These are phyloP conservation scores for Micrastur ruficollis DNA, from an alignment of 2,797 vertebrate species.

Conservation along the genomic window DNA sequence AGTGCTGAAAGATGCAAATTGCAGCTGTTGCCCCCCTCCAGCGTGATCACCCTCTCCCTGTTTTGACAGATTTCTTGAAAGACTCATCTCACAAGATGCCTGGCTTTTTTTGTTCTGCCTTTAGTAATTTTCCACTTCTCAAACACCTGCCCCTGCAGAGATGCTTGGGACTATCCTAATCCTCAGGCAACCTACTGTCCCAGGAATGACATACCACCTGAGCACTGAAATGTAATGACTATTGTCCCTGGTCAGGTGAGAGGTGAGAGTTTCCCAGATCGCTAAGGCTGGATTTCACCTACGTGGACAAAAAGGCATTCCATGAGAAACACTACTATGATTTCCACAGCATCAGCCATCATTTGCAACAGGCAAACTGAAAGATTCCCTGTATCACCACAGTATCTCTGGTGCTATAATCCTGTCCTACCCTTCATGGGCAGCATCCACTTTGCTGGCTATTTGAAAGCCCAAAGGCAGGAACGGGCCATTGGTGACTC, in stretches of 20 bases:
- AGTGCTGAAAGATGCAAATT: conserved; percentile 37
- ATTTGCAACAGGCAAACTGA: background rate
- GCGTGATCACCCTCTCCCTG: conserved; percentile 39
- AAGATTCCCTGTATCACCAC: background rate
- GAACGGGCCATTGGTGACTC: background rate
- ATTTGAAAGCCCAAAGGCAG: background rate
- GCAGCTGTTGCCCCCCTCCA: conserved; percentile 51
- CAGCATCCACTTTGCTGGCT: background rate
- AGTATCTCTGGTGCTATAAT: background rate
- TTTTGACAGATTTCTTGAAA: conserved; percentile 61
- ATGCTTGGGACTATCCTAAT: background rate
- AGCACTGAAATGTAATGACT: background rate
- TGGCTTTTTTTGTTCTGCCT: conserved; percentile 44
- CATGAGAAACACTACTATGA: background rate
- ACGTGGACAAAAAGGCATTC: background rate
- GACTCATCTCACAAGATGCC: conserved; percentile 50
- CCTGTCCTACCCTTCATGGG: background rate
- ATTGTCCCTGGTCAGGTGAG: accelerated
- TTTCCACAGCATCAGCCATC: background rate
- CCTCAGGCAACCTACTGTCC: background rate
- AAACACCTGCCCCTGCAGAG: conserved; percentile 22
- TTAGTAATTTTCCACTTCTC: conserved; percentile 45
- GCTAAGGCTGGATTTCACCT: background rate
- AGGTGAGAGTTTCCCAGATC: background rate
- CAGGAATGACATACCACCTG: background rate